Evolutionary conservation across 2,797 vertebrate species (phyloP), one percentile per base, ranked within the genome.

Genomic region (Rhinatrema bivittatum): DNA sequence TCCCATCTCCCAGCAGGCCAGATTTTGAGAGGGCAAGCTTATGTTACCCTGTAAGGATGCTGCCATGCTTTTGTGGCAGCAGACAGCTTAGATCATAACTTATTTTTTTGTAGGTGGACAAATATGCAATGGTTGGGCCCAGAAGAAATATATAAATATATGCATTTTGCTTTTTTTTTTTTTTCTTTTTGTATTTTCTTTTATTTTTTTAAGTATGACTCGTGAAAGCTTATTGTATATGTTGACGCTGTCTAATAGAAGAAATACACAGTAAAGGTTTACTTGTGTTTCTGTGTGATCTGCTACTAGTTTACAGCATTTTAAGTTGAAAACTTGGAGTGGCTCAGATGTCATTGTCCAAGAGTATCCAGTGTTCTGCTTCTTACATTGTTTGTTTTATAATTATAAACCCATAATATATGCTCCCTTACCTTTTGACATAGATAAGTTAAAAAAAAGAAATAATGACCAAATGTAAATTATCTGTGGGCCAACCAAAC

Each of bases 391-490:
- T 44, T 50, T 39, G 11, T n/a, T 43, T 51, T 19, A 58, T 56
- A 50, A n/a, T 60, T 50, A 36, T 55, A 53, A 25, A 35, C 32
- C 46, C 66, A 58, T 61, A 69, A 39, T 36, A 2, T 51, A 49
- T 65, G 38, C 51, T 65, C 47, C 42, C 65, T 62, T 48, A 62
- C 48, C 62, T 57, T 30, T 50, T 33, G 76, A 61, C 38, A 24
- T 62, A 69, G 67, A 49, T 54, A 73, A 44, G n/a, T n/a, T 42
- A 60, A 71, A 60, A 60, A 50, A 68, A 51, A 50, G 41, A 20
- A 44, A 64, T 68, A 44, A 70, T 71, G 79, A 84, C 78, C 79
- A 84, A 82, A 80, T 80, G 66, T 70, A 73, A 72, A 81, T 74
- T 74, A 70, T 62, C 62, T 75, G 70, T 68, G 78, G 79, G 81